Evolutionary conservation across 2,113 vertebrate genomes (phyloP).

Genomic region (Triplophysa siluroides): DNA sequence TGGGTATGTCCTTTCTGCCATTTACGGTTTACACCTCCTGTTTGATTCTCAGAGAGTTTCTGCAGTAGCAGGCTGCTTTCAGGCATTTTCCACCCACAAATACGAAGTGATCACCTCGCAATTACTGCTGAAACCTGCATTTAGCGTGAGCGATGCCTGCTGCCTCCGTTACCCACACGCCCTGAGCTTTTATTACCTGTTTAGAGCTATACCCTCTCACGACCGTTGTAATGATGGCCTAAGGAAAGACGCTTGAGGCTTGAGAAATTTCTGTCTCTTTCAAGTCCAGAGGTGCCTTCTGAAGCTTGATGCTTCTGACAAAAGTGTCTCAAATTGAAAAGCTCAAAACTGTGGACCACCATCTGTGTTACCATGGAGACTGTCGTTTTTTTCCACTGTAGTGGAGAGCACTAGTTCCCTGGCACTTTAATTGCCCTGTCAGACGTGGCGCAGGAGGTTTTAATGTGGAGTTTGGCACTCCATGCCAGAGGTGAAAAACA

Average conservation of each 20-base stretch:
- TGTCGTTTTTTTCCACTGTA: conserved; percentile 42
- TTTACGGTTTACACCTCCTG: background rate
- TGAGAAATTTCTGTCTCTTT: conserved; percentile 23
- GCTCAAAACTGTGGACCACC: conserved; percentile 56
- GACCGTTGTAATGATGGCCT: conserved; percentile 60
- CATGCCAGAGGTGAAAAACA: conserved; percentile 19
- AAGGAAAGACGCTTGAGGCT: conserved; percentile 50
- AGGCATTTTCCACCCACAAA: conserved; percentile 16
- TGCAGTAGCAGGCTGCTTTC: background rate
- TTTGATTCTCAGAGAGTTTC: conserved; percentile 19
- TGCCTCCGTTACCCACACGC: conserved; percentile 68
- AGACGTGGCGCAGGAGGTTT: conserved; percentile 22
- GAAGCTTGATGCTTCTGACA: conserved; percentile 48
- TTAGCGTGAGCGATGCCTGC: conserved; percentile 61
- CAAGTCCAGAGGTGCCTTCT: conserved; percentile 28
- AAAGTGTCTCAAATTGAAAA: conserved; percentile 57
- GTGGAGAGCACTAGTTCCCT: conserved; percentile 60
- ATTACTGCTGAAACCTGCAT: conserved; percentile 71
- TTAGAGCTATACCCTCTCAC: conserved; percentile 51
- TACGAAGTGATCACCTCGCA: conserved; percentile 56
- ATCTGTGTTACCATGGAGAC: conserved; percentile 65
- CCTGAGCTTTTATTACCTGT: conserved; percentile 65
- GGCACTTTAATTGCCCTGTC: conserved; percentile 54
- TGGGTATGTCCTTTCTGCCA: background rate
- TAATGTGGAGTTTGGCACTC: conserved; percentile 53